These are phyloP conservation scores for Drosophila diplacantha DNA, from an alignment of 2,888 invertebrate genomes.

Conservation along the genomic window DNA sequence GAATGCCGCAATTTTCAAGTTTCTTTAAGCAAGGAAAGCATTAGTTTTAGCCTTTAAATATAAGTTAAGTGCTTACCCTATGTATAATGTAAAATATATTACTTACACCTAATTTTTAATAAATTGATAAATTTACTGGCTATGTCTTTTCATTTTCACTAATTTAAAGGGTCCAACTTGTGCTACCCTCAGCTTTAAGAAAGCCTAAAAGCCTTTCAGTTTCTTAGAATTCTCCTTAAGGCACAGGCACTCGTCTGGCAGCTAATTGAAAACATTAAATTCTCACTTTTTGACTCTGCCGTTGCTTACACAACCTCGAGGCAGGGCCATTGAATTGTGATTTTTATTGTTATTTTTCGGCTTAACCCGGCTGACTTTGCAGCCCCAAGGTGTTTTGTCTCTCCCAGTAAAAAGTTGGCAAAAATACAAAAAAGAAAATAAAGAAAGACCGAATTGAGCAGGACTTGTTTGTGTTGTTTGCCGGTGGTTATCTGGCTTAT, in stretches of 20 bases:
- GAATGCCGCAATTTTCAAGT: too few species aligned
- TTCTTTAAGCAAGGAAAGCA: too few species aligned
- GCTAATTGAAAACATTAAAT: conserved; percentile 41
- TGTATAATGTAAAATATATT: background rate
- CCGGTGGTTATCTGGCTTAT: conserved; percentile 31
- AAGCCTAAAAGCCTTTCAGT: background rate
- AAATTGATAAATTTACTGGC: background rate
- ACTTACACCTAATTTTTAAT: background rate
- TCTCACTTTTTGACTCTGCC: conserved; percentile 19
- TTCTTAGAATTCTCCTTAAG: conserved; percentile 3
- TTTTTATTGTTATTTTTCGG: conserved; percentile 40
- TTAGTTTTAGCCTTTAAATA: too few species aligned
- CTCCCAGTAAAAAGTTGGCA: conserved; percentile 32
- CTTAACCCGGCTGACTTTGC: conserved; percentile 31
- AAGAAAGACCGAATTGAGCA: conserved; percentile 17
- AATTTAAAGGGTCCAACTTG: background rate
- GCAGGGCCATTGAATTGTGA: conserved; percentile 21
- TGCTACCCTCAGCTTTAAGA: background rate
- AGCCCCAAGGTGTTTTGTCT: conserved; percentile 34
- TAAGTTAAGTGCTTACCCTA: background rate
- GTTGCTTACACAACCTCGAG: conserved; percentile 14
- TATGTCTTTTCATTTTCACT: background rate
- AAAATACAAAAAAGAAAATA: conserved; percentile 2
- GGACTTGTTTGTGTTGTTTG: conserved; percentile 29
- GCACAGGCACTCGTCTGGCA: conserved; percentile 3